phyloP scores from a whole-genome alignment of 2,797 vertebrate genomes.

The Chelmon rostratus region DNA sequence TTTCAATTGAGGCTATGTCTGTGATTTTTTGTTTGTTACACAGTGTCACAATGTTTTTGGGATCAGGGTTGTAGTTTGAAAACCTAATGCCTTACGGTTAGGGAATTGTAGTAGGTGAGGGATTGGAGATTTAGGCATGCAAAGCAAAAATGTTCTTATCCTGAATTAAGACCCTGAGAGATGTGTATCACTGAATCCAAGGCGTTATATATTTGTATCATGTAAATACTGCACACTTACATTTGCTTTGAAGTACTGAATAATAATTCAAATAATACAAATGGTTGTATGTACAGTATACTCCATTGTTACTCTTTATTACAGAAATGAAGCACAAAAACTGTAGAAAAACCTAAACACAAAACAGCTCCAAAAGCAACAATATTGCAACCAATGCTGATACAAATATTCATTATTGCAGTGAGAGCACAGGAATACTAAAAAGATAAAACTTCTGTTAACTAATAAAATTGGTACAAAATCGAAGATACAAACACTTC shows the following conservation, averaged over 20 bases:
- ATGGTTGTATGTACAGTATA: slow-evolving; percentile 37
- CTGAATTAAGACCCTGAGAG: not conserved
- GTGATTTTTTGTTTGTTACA: no score
- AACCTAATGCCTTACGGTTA: not conserved
- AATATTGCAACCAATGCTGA: slow-evolving; percentile 81
- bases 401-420: slow-evolving; percentile 89
- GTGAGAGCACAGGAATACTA: slow-evolving; percentile 85
- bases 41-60: no score
- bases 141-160: not conserved
- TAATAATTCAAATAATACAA: slow-evolving; percentile 36
- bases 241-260: not conserved
- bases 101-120: not conserved
- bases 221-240: not conserved
- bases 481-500: slow-evolving; percentile 84
- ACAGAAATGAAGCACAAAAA: slow-evolving; percentile 86
- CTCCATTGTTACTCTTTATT: slow-evolving; percentile 85
- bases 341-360: slow-evolving; percentile 85
- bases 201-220: not conserved
- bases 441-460: slow-evolving; percentile 79
- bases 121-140: not conserved
- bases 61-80: not conserved
- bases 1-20: no score
- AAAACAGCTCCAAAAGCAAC: slow-evolving; percentile 86
- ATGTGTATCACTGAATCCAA: not conserved
- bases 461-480: slow-evolving; percentile 86